Conservation (phyloP, 2,113 vertebrate species). For the Octodon degus region DNA sequence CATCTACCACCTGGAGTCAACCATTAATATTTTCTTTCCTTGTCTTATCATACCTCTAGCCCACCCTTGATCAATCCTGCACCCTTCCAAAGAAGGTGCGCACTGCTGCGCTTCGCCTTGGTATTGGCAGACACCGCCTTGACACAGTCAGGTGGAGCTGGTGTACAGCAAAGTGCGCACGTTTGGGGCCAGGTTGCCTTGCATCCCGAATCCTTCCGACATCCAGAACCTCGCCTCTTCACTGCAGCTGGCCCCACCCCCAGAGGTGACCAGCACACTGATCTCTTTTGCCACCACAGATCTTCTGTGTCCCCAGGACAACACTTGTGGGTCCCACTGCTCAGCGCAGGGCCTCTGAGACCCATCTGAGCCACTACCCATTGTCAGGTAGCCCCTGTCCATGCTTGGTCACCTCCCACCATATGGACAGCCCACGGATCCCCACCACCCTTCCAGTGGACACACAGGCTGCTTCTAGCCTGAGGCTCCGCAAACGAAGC, state of each 20-base stretch:
- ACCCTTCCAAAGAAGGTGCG: background rate
- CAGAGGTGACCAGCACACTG: fast-evolving
- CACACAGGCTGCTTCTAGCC: background rate
- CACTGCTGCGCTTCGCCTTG: fast-evolving
- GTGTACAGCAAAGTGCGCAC: background rate
- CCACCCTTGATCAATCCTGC: background rate
- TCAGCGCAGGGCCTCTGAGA: background rate
- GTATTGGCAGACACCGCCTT: background rate
- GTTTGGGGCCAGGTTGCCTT: background rate
- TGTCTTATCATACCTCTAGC: background rate
- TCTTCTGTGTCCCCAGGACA: background rate
- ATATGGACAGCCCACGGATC: fast-evolving
- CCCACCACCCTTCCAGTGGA: too few species aligned
- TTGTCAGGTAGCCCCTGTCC: background rate
- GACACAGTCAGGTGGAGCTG: background rate
- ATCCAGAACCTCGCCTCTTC: background rate
- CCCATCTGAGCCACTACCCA: fast-evolving
- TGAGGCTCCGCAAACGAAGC: background rate
- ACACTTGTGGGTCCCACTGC: background rate
- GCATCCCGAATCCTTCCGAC: background rate
- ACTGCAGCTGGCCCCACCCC: background rate
- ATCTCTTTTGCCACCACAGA: too few species aligned
- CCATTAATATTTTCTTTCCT: background rate
- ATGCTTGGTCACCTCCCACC: too few species aligned
- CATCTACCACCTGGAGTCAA: background rate